phyloP scores from a whole-genome alignment of 2,888 invertebrate genomes.

The Zaprionus lineosus region DNA sequence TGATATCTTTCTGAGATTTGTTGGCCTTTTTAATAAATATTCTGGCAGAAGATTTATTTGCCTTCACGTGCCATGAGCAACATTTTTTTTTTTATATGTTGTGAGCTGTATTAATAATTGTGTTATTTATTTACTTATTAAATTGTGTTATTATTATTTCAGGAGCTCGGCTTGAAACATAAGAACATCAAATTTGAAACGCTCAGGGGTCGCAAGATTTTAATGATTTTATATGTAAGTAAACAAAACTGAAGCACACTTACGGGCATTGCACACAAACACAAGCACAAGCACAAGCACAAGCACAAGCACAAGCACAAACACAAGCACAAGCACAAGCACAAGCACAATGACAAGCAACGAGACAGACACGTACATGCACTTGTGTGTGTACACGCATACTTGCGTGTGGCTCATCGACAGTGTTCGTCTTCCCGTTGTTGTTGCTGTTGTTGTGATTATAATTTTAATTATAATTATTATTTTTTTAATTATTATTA shows the following conservation, averaged over 20 bases:
- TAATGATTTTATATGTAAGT: slow-evolving; percentile 17
- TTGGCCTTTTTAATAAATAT: too few relatives aligned
- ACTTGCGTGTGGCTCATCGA: too few relatives aligned
- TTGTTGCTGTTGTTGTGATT: slow-evolving; percentile 22
- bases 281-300: neutral
- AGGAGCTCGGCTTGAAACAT: too few relatives aligned
- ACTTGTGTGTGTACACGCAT: too few relatives aligned
- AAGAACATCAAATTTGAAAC: neutral
- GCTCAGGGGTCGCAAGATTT: neutral
- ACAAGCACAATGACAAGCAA: too few relatives aligned
- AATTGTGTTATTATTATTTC: neutral
- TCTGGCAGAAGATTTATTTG: too few relatives aligned
- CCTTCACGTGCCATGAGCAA: too few relatives aligned
- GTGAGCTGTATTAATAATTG: too few relatives aligned
- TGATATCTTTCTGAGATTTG: too few relatives aligned
- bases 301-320: slow-evolving; percentile 1
- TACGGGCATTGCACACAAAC: slow-evolving; percentile 25
- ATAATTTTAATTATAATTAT: slow-evolving; percentile 5
- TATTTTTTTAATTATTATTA: slow-evolving; percentile 16
- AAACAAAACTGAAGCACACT: slow-evolving; percentile 37
- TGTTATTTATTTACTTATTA: neutral
- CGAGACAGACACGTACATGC: too few relatives aligned
- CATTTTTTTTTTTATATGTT: too few relatives aligned
- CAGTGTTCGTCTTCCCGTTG: slow-evolving; percentile 12
- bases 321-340: neutral